Percentiles rank a stretch among this genome's conserved stretches.
phyloP scores from a whole-genome alignment of 1,140 invertebrate species.

The Caenorhabditis latens region DNA sequence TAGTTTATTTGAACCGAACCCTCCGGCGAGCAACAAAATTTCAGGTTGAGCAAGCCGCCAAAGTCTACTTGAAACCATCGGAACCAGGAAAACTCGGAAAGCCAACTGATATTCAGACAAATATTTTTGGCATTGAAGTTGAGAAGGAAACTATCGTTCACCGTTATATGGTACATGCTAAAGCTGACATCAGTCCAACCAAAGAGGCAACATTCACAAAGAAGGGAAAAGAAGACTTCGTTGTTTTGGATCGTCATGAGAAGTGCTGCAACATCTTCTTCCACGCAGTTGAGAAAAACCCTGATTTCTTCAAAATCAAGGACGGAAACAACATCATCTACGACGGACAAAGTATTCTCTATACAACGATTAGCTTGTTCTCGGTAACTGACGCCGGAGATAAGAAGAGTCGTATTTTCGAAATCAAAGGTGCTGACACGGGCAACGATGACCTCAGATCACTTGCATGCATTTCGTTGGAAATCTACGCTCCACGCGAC shows the following conservation, averaged over 20 bases:
- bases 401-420: background rate
- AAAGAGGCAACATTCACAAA: constrained; percentile 59
- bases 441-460: background rate
- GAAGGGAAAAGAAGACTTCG: constrained; percentile 59
- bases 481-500: constrained; percentile 37
- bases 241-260: constrained; percentile 54
- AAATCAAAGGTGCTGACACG: background rate
- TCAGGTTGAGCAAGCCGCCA: background rate
- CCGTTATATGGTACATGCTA: constrained; percentile 57
- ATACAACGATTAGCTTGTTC: constrained; percentile 55
- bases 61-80: background rate
- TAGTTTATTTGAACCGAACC: background rate
- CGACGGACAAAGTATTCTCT: constrained; percentile 64
- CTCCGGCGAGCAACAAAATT: background rate
- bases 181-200: background rate
- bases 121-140: constrained; percentile 58
- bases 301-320: constrained; percentile 59
- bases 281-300: constrained; percentile 40
- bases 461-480: constrained; percentile 12
- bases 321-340: constrained; percentile 42
- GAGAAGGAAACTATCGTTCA: constrained; percentile 22
- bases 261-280: constrained; percentile 59
- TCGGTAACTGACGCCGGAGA: background rate
- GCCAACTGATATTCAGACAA: constrained; percentile 45
- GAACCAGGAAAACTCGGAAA: constrained; percentile 55